Percentiles rank a stretch among this genome's conserved stretches.
Evolutionary conservation across 1,140 invertebrate species (phyloP).

Genomic region (Pomacea maculata): DNA sequence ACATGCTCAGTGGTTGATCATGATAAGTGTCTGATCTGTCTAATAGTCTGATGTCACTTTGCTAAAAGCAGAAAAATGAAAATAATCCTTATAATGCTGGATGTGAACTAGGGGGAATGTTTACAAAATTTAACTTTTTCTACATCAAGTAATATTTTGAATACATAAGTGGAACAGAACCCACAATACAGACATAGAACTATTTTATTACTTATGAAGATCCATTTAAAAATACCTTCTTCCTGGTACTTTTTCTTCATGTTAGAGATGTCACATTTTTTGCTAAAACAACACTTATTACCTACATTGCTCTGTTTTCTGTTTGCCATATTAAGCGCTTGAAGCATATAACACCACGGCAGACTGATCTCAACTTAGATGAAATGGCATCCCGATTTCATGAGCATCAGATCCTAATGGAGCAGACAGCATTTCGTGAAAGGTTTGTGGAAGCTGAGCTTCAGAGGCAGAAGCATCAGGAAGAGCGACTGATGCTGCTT

Average conservation of each 20-base stretch:
- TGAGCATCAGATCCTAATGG: slow-evolving; percentile 62
- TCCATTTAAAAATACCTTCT: too few relatives aligned
- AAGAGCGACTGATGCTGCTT: slow-evolving; percentile 52
- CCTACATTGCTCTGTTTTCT: background rate
- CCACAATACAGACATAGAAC: too few relatives aligned
- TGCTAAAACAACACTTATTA: background rate
- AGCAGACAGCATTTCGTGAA: slow-evolving; percentile 60
- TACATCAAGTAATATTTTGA: too few relatives aligned
- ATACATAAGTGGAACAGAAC: too few relatives aligned
- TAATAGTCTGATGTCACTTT: too few relatives aligned
- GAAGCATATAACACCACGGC: slow-evolving; percentile 63
- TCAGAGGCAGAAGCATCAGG: slow-evolving; percentile 51
- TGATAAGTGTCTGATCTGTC: too few relatives aligned
- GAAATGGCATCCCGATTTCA: slow-evolving; percentile 57
- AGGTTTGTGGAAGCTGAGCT: slow-evolving; percentile 59
- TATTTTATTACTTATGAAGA: too few relatives aligned
- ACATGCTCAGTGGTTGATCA: too few relatives aligned
- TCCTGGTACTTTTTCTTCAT: background rate
- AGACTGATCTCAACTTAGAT: slow-evolving; percentile 63
- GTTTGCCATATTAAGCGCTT: slow-evolving; percentile 46
- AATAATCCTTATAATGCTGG: too few relatives aligned
- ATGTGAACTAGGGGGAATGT: too few relatives aligned
- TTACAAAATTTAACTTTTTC: too few relatives aligned
- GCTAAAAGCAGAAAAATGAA: too few relatives aligned
- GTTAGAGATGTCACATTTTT: background rate